phyloP scores from a whole-genome alignment of 2,888 invertebrate species.

The Metopia argyrocephala region DNA sequence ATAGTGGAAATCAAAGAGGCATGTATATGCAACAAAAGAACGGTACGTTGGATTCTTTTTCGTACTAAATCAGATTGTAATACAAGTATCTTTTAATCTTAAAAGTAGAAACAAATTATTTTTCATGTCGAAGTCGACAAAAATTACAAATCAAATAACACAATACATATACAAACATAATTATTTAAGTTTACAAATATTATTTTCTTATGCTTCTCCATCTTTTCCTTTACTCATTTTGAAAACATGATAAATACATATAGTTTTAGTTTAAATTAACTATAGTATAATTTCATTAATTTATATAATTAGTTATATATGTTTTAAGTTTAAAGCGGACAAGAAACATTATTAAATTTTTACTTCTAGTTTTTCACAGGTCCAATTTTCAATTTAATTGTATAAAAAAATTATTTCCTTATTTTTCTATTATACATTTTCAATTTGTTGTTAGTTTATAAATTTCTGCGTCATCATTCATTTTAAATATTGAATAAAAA shows the following conservation, averaged over 20 bases:
- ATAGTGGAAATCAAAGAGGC: slow-evolving; percentile 66
- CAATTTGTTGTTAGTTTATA: background rate
- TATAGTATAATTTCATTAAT: slow-evolving; percentile 44
- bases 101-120: slow-evolving; percentile 51
- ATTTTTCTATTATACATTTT: background rate
- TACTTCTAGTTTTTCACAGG: slow-evolving; percentile 58
- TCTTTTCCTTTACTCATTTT: slow-evolving; percentile 6
- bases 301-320: slow-evolving; percentile 38
- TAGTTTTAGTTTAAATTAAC: too few relatives aligned
- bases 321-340: slow-evolving; percentile 26
- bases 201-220: slow-evolving; percentile 29
- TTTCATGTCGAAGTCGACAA: background rate
- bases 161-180: slow-evolving; percentile 47
- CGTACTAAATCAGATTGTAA: slow-evolving; percentile 69
- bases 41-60: slow-evolving; percentile 77
- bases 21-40: slow-evolving; percentile 71
- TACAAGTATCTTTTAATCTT: slow-evolving; percentile 57
- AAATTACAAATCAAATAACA: slow-evolving; percentile 29
- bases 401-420: slow-evolving; percentile 26
- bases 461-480: slow-evolving; percentile 1
- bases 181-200: slow-evolving; percentile 31
- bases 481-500: too few relatives aligned
- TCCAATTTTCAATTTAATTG: slow-evolving; percentile 60
- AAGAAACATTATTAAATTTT: slow-evolving; percentile 32
- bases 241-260: slow-evolving; percentile 18